Conservation (phyloP, 1,140 invertebrate genomes). For the Samia ricini region DNA sequence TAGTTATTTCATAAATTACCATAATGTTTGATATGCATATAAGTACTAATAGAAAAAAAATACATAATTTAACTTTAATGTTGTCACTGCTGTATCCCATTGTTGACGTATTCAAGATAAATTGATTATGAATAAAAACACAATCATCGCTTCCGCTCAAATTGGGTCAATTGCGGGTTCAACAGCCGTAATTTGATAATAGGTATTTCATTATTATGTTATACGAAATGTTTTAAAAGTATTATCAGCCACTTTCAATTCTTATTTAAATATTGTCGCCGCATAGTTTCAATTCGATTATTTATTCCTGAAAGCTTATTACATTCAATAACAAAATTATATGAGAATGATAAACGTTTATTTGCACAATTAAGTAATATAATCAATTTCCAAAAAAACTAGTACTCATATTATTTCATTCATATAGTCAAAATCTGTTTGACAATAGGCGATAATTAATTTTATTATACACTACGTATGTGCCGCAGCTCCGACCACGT, state of each 20-base stretch:
- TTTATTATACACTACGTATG: no score
- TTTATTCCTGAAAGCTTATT: no score
- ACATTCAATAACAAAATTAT: no score
- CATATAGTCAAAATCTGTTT: no score
- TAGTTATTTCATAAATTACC: background rate
- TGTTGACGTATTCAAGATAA: background rate
- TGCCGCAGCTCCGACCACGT: no score
- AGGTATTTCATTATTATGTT: conserved; percentile 9
- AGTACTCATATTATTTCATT: no score
- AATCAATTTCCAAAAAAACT: no score
- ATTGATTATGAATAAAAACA: background rate
- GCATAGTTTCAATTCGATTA: no score
- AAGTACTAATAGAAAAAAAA: background rate
- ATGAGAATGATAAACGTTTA: no score
- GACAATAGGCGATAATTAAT: no score
- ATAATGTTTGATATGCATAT: background rate
- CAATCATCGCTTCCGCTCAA: background rate
- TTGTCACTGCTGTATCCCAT: background rate
- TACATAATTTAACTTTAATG: background rate
- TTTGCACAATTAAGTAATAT: no score
- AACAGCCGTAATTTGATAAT: conserved; percentile 9
- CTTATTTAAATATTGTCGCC: background rate
- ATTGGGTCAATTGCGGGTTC: conserved; percentile 2
- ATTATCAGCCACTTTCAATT: background rate
- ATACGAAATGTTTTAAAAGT: background rate